Percentiles rank a stretch among this genome's conserved stretches.
Evolutionary conservation across 2,797 vertebrate genomes (phyloP).

Genomic region (Hydrocynus forskahlii): DNA sequence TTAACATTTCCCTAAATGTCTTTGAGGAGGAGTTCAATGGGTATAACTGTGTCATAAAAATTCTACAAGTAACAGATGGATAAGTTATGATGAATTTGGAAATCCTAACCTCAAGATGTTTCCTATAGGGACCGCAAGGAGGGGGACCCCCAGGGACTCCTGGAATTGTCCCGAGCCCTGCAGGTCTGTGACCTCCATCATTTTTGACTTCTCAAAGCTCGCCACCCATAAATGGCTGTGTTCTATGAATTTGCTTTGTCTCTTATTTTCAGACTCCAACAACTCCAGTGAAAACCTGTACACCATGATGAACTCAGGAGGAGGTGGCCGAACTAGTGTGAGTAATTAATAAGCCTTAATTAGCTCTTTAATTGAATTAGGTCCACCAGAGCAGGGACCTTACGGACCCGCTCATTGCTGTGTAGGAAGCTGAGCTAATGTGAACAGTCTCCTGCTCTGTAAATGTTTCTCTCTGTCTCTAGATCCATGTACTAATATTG

Average conservation of each 20-base stretch:
- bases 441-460: too few relatives aligned
- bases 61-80: neutral
- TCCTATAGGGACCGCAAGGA: constrained; percentile 90
- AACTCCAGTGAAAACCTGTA: constrained; percentile 99
- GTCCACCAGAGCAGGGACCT: neutral
- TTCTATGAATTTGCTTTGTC: constrained; percentile 47
- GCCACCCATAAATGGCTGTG: neutral
- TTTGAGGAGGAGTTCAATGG: too few relatives aligned
- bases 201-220: neutral
- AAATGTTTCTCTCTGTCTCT: neutral
- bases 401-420: too few relatives aligned
- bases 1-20: too few relatives aligned
- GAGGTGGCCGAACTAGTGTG: constrained; percentile 96
- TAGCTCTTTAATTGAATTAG: neutral
- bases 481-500: neutral
- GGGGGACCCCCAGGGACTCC: constrained; percentile 97
- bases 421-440: too few relatives aligned
- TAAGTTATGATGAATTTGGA: neutral
- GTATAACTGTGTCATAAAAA: too few relatives aligned
- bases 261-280: constrained; percentile 88
- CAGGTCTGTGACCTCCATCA: constrained; percentile 78
- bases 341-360: constrained; percentile 65
- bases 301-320: constrained; percentile 99
- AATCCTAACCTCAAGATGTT: neutral
- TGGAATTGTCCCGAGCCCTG: constrained; percentile 96